These are phyloP conservation scores for Idaea aversata DNA, from an alignment of 2,888 invertebrate species.

Conservation along the genomic window DNA sequence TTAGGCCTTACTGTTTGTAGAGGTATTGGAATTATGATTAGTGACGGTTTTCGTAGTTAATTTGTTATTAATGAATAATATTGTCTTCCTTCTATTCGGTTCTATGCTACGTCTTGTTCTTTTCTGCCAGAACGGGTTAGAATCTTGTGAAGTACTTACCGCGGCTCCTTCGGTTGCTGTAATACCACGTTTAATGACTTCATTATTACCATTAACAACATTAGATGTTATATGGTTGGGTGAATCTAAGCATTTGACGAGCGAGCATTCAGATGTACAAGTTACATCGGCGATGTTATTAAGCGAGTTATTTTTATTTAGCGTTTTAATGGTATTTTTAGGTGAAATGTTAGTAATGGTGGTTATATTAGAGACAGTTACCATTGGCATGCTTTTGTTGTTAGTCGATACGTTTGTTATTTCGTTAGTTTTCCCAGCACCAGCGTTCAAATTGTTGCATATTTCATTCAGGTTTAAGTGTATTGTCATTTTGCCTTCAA, in stretches of 20 bases:
- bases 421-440: slow-evolving; percentile 69
- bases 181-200: slow-evolving; percentile 46
- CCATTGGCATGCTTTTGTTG: slow-evolving; percentile 76
- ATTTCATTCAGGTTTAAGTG: slow-evolving; percentile 77
- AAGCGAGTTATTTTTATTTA: slow-evolving; percentile 53
- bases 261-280: slow-evolving; percentile 53
- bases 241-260: slow-evolving; percentile 43
- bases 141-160: slow-evolving; percentile 71
- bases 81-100: slow-evolving; percentile 74
- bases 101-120: slow-evolving; percentile 65
- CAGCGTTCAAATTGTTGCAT: slow-evolving; percentile 69
- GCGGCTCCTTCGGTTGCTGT: slow-evolving; percentile 47
- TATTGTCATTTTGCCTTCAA: slow-evolving; percentile 79
- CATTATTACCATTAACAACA: slow-evolving; percentile 33
- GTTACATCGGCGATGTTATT: slow-evolving; percentile 53
- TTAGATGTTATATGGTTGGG: slow-evolving; percentile 25
- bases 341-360: slow-evolving; percentile 78
- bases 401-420: slow-evolving; percentile 60
- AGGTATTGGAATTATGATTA: slow-evolving; percentile 38
- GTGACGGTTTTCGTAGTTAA: slow-evolving; percentile 54
- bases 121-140: slow-evolving; percentile 74
- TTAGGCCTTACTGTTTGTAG: slow-evolving; percentile 42
- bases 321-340: slow-evolving; percentile 74
- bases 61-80: slow-evolving; percentile 75
- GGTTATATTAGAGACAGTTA: slow-evolving; percentile 80